Evolutionary conservation across 2,797 vertebrate genomes (phyloP).

Genomic region (Eulemur mongoz): DNA sequence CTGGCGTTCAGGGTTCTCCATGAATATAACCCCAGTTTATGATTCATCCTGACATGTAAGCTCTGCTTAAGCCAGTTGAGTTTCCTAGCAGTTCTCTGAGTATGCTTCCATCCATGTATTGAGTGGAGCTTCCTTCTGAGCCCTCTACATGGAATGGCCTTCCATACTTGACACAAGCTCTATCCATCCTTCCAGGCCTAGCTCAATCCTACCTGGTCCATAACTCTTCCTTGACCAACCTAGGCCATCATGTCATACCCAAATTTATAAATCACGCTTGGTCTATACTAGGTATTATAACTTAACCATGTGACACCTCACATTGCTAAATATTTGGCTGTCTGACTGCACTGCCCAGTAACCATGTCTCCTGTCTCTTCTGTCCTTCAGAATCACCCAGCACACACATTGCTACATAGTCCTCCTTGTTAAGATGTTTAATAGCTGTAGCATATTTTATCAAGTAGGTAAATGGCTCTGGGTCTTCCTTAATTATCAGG

Average conservation of each 20-base stretch:
- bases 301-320: background rate
- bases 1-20: background rate
- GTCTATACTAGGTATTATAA: conserved; percentile 3
- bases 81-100: background rate
- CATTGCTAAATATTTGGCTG: background rate
- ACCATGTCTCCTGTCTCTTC: background rate
- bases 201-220: background rate
- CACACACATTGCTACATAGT: background rate
- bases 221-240: conserved; percentile 6
- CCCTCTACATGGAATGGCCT: background rate
- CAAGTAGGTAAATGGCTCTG: background rate
- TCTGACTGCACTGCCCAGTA: background rate
- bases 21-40: background rate
- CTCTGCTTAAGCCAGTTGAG: background rate
- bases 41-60: background rate
- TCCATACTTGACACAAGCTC: conserved; percentile 5
- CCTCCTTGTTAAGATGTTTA: background rate
- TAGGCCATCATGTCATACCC: background rate
- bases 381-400: background rate
- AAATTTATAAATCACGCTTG: background rate
- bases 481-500: background rate
- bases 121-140: background rate
- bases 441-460: background rate
- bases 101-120: background rate
- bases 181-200: background rate